Evolutionary conservation across 1,140 invertebrate genomes (phyloP).

Genomic region (Drosophila subobscura): DNA sequence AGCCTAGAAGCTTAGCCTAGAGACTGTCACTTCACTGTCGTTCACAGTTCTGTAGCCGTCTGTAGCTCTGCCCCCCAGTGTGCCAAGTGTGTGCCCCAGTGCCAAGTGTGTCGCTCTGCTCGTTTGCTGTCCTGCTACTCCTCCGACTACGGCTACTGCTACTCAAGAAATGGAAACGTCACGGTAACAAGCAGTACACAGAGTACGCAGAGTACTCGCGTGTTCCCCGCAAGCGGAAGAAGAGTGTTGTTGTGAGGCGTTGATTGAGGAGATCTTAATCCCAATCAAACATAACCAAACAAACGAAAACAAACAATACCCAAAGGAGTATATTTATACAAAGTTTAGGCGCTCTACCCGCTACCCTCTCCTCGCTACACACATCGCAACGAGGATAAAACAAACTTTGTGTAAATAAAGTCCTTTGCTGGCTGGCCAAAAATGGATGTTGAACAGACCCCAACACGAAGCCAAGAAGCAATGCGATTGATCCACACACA

Average conservation of each 20-base stretch:
- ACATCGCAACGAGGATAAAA: conserved; percentile 23
- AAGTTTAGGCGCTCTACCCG: conserved; percentile 59
- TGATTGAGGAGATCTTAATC: conserved; percentile 25
- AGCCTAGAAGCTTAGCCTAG: conserved; percentile 67
- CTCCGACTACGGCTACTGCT: conserved; percentile 31
- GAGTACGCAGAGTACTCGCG: conserved; percentile 32
- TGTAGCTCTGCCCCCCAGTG: conserved; percentile 58
- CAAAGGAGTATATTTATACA: conserved; percentile 84
- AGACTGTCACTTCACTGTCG: conserved; percentile 61
- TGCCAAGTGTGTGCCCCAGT: no score
- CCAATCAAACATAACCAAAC: conserved; percentile 36
- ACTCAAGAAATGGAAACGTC: conserved; percentile 65
- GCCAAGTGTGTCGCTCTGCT: conserved; percentile 24
- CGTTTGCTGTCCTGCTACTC: conserved; percentile 43
- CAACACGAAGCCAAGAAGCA: conserved; percentile 63
- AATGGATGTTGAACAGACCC: conserved; percentile 24
- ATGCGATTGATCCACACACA: conserved; percentile 78
- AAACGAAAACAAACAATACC: conserved; percentile 27
- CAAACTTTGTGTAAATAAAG: conserved; percentile 84
- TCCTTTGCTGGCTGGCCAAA: conserved; percentile 67
- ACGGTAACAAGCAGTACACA: conserved; percentile 74
- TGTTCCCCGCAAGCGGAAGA: conserved; percentile 38
- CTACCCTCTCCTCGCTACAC: neutral
- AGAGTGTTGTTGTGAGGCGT: conserved; percentile 57
- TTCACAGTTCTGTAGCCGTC: conserved; percentile 57